Evolutionary conservation across 2,888 invertebrate genomes (phyloP), one percentile per base, ranked within the genome.

Genomic region (Himalopsyche japonica): DNA sequence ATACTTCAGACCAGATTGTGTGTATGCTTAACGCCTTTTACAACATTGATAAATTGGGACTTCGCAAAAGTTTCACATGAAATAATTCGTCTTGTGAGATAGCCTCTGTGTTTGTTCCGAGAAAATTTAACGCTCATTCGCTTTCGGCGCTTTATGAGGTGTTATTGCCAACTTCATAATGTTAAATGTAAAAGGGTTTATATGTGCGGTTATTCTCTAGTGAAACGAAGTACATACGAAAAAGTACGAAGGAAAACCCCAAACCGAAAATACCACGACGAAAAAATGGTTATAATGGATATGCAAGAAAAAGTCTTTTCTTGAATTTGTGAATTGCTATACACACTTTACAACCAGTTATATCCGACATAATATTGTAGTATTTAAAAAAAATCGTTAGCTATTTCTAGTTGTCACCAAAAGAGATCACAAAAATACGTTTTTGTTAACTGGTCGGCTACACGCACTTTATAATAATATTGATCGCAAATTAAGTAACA

Each of bases 151-250:
- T 84, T 86, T 84, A 86, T 81, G 84, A 81, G 84, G 82, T 86
- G 84, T 82, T 86, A 83, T 84, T 84, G 81, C 84, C 85, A 84
- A 81, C 83, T 85, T 85, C 82, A 76, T 82, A 76, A 82, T 83
- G 81, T 79, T 85, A 32, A 83, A 82, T 80, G 85, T 57, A 80
- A 79, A 76, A 43, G 78, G 70, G 85, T 80, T 82, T 79, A 76
- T 80, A 81, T 76, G 80, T 82, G 79, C 49, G 79, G 64, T 49
- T 76, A 49, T 57, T 82, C 30, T 64, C 7, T 78, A 34, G 77
- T 64, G 76, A 82, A 78, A 37, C 43, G 37, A 79, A 43, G 18
- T 37, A 43, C 43, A 57, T 57, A 79, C 43, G 70, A 70, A 30
- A 37, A 64, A 12, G 24, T 10, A 27, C 27, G 15, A 27, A 27